Percentiles rank a stretch among this genome's conserved stretches.
phyloP scores from a whole-genome alignment of 2,797 vertebrate genomes.

The Geotrypetes seraphini region DNA sequence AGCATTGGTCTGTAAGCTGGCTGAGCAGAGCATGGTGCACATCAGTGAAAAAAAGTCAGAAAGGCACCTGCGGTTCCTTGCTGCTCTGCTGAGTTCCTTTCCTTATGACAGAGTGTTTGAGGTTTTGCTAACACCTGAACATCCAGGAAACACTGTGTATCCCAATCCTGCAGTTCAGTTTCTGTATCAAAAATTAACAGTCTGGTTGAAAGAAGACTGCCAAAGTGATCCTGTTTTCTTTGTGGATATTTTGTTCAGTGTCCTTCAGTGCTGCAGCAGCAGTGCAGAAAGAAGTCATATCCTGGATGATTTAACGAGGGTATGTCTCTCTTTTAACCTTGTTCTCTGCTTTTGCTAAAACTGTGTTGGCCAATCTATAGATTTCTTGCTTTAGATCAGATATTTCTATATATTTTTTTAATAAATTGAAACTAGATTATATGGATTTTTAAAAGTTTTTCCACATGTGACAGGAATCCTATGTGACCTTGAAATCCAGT shows the following conservation, averaged over 20 bases:
- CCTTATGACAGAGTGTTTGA: conserved; percentile 73
- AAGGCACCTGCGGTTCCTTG: conserved; percentile 81
- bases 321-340: conserved; percentile 24
- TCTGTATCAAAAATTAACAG: conserved; percentile 65
- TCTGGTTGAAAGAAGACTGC: conserved; percentile 72
- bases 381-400: too few species aligned
- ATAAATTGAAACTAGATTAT: too few species aligned
- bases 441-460: too few species aligned
- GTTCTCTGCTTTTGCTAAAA: too few species aligned
- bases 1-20: conserved; percentile 77
- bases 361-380: too few species aligned
- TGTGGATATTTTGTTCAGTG: conserved; percentile 89
- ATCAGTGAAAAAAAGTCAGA: conserved; percentile 74
- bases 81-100: conserved; percentile 72
- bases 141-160: background rate
- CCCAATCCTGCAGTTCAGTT: conserved; percentile 68
- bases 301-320: conserved; percentile 72
- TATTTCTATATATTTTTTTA: too few species aligned
- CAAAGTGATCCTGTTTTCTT: conserved; percentile 63
- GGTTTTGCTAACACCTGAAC: conserved; percentile 54
- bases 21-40: conserved; percentile 75
- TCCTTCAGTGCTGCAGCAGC: conserved; percentile 67
- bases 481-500: too few species aligned
- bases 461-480: too few species aligned
- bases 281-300: conserved; percentile 64